Conservation (phyloP, 2,113 vertebrate genomes). For the Isurus oxyrinchus region DNA sequence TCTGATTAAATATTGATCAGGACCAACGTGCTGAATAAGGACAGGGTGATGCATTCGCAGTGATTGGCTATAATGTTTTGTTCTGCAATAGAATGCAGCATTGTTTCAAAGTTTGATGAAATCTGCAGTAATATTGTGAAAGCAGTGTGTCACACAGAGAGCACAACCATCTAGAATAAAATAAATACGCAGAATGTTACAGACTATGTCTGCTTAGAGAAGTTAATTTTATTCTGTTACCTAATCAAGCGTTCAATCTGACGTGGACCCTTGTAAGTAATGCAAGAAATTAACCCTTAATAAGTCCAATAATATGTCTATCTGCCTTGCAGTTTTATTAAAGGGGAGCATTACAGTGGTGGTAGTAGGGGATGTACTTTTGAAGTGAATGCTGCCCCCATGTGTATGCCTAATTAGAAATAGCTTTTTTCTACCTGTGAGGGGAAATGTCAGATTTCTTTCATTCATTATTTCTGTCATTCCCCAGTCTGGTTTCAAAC, state of each 20-base stretch:
- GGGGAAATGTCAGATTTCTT: not conserved
- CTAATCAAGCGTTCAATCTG: not conserved
- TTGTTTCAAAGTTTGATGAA: not conserved
- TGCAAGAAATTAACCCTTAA: not conserved
- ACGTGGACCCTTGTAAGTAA: not conserved
- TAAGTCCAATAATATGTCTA: not conserved
- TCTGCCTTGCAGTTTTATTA: not conserved
- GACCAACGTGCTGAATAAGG: not conserved
- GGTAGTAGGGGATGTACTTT: not conserved
- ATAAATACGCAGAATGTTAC: not conserved
- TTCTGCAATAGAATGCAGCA: not conserved
- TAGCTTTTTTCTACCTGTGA: not conserved
- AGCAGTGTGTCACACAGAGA: not conserved
- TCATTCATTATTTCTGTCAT: not conserved
- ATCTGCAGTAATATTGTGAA: not conserved
- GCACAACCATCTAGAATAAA: not conserved
- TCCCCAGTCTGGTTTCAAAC: not conserved
- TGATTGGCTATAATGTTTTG: not conserved
- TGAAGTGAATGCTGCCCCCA: not conserved
- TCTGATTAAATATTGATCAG: not conserved
- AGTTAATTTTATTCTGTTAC: not conserved
- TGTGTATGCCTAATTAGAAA: not conserved
- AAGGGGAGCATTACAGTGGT: not conserved
- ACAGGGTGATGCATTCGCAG: not conserved
- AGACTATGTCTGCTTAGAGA: too few species aligned